A percentile compares a stretch with the other conserved stretches of the same genome.
phyloP scores from a whole-genome alignment of 1,140 invertebrate species.

The Drosophila ananassae region DNA sequence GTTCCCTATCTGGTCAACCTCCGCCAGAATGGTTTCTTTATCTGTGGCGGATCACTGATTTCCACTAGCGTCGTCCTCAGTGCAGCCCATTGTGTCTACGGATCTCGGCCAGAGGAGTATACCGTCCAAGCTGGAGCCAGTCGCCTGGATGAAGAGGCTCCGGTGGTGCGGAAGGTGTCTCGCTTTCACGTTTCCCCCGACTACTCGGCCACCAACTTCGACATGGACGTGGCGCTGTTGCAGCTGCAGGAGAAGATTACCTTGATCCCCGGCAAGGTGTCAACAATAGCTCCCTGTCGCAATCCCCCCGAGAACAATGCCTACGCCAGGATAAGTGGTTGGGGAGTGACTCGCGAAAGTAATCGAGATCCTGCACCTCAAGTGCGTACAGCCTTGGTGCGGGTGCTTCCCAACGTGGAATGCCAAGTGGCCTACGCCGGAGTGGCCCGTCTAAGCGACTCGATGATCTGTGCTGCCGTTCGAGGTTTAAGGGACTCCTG shows the following conservation, averaged over 20 bases:
- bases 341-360: constrained; percentile 65
- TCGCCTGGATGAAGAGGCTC: constrained; percentile 45
- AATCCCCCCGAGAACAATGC: constrained; percentile 42
- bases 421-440: constrained; percentile 65
- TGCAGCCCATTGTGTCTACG: constrained; percentile 70
- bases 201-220: constrained; percentile 55
- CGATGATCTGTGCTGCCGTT: constrained; percentile 74
- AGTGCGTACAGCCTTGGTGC: constrained; percentile 61
- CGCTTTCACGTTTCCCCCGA: constrained; percentile 43
- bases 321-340: constrained; percentile 69
- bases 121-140: constrained; percentile 69
- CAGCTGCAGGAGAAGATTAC: constrained; percentile 27
- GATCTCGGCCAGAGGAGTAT: constrained; percentile 36
- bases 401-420: constrained; percentile 48
- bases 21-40: constrained; percentile 48
- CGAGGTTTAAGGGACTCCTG: constrained; percentile 84
- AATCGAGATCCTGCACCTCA: constrained; percentile 54
- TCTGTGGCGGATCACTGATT: constrained; percentile 71
- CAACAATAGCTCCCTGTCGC: constrained; percentile 51
- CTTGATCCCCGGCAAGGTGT: constrained; percentile 39
- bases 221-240: constrained; percentile 77
- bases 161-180: constrained; percentile 38
- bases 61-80: constrained; percentile 60
- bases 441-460: constrained; percentile 57
- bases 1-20: constrained; percentile 72